These are phyloP conservation scores for Scaptomyza caliginosa DNA, from an alignment of 2,888 invertebrate species.

Conservation along the genomic window DNA sequence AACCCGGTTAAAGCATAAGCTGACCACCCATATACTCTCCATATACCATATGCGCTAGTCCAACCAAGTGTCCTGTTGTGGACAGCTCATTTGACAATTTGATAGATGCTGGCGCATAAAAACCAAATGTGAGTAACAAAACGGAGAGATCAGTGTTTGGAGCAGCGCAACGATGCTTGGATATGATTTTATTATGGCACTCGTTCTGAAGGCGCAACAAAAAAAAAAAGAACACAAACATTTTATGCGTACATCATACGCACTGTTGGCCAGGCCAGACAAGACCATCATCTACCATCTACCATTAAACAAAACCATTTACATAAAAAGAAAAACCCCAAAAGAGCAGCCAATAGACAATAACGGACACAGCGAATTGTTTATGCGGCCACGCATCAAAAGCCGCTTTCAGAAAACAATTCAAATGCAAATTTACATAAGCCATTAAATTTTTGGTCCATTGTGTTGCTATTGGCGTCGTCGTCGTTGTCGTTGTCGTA, in stretches of 20 bases:
- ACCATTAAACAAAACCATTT: slow-evolving; percentile 47
- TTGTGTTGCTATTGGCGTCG: slow-evolving; percentile 32
- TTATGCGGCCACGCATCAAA: slow-evolving; percentile 66
- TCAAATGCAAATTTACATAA: slow-evolving; percentile 70
- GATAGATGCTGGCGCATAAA: slow-evolving; percentile 65
- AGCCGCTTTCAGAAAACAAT: slow-evolving; percentile 56
- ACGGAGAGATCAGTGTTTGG: slow-evolving; percentile 3
- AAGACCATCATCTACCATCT: slow-evolving; percentile 5
- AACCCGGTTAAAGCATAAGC: slow-evolving; percentile 16
- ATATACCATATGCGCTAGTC: not conserved
- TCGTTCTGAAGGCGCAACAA: slow-evolving; percentile 50
- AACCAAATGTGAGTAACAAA: slow-evolving; percentile 29
- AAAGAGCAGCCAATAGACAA: slow-evolving; percentile 45
- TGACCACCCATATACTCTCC: no score
- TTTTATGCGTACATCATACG: slow-evolving; percentile 70
- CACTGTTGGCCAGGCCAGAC: slow-evolving; percentile 58
- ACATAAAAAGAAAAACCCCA: slow-evolving; percentile 39
- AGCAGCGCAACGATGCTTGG: slow-evolving; percentile 3
- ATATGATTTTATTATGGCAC: slow-evolving; percentile 72
- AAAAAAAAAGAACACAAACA: slow-evolving; percentile 21
- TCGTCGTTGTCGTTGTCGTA: not conserved
- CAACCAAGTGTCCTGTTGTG: slow-evolving; percentile 44
- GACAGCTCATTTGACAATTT: slow-evolving; percentile 78
- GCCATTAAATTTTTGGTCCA: slow-evolving; percentile 61
- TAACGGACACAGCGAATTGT: slow-evolving; percentile 45